These are phyloP conservation scores for Drosophila arizonae DNA, from an alignment of 1,140 invertebrate species.

Conservation along the genomic window DNA sequence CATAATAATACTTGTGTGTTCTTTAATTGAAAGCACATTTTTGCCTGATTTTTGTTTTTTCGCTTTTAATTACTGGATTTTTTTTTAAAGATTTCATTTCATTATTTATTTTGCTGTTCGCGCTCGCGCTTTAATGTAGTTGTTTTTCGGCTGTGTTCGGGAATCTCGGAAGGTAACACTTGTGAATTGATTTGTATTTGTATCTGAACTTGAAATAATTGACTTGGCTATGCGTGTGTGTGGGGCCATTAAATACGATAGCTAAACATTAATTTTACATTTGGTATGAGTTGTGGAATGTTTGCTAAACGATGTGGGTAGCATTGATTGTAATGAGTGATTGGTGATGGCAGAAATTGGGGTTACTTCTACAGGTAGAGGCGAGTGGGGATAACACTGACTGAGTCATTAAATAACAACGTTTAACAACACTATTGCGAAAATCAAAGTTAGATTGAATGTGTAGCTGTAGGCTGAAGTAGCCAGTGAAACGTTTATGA, in stretches of 20 bases:
- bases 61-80: slow-evolving; percentile 38
- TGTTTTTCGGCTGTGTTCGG: slow-evolving; percentile 30
- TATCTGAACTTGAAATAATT: slow-evolving; percentile 38
- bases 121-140: slow-evolving; percentile 39
- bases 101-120: slow-evolving; percentile 60
- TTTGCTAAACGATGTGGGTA: slow-evolving; percentile 12
- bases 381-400: neutral
- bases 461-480: no score
- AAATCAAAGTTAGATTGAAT: neutral
- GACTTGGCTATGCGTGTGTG: neutral
- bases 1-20: slow-evolving; percentile 53
- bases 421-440: no score
- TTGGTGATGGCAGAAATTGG: neutral
- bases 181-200: slow-evolving; percentile 39
- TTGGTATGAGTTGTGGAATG: neutral
- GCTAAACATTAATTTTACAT: slow-evolving; percentile 35
- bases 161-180: slow-evolving; percentile 3
- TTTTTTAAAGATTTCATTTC: slow-evolving; percentile 25
- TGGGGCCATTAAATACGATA: slow-evolving; percentile 16
- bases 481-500: neutral
- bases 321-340: slow-evolving; percentile 24
- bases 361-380: neutral
- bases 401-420: no score
- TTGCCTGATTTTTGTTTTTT: slow-evolving; percentile 31
- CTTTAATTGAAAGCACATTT: slow-evolving; percentile 46